Conservation (phyloP, 2,888 invertebrate species). For the Ochlodes sylvanus region DNA sequence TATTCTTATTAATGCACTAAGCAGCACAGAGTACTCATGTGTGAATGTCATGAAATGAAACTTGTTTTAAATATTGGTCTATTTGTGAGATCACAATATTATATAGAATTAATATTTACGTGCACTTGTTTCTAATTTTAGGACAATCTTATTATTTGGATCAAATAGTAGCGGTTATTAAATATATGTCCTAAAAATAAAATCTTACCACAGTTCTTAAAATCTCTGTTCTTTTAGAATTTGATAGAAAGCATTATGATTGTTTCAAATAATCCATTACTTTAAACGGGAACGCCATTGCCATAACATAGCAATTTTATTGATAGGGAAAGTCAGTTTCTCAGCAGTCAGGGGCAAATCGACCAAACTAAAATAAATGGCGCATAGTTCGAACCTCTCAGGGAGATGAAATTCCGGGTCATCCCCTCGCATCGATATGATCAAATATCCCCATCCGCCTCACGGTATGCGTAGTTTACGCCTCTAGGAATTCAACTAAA, state of each 20-base stretch:
- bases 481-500: conserved; percentile 44
- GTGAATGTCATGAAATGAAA: too few species aligned
- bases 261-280: conserved; percentile 4
- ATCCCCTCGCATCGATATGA: conserved; percentile 64
- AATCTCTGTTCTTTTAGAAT: too few species aligned
- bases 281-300: background rate
- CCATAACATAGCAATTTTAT: conserved; percentile 48
- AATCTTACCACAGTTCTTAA: too few species aligned
- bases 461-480: conserved; percentile 35
- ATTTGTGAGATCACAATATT: too few species aligned
- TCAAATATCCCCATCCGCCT: conserved; percentile 63
- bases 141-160: too few species aligned
- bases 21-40: too few species aligned
- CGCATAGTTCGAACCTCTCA: conserved; percentile 73
- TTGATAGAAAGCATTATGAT: background rate
- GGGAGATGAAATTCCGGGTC: conserved; percentile 75
- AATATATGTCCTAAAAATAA: too few species aligned
- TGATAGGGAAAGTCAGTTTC: conserved; percentile 64
- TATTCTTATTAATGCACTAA: too few species aligned
- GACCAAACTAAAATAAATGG: conserved; percentile 77
- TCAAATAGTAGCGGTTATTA: too few species aligned
- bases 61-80: too few species aligned
- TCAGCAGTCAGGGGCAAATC: conserved; percentile 63
- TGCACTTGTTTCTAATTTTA: too few species aligned
- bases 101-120: too few species aligned